phyloP scores from a whole-genome alignment of 2,113 vertebrate species.

The Callocephalon fimbriatum region DNA sequence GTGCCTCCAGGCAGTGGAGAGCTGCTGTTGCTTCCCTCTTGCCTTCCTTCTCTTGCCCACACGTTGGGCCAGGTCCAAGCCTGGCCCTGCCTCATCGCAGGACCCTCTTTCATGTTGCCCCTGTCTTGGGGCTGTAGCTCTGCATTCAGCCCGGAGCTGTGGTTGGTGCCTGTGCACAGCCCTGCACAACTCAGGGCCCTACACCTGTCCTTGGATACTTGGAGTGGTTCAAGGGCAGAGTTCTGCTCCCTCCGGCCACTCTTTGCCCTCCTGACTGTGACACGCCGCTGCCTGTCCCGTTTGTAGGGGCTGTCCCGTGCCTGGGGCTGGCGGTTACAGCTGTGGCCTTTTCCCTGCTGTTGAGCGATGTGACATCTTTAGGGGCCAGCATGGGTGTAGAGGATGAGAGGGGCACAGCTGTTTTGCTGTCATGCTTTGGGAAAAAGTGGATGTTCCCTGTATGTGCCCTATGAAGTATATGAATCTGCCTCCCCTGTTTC shows the following conservation, averaged over 20 bases:
- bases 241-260: not conserved
- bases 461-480: not conserved
- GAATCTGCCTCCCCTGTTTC: not conserved
- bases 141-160: not conserved
- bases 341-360: not conserved
- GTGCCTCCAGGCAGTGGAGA: conserved; percentile 25
- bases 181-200: rapidly evolving
- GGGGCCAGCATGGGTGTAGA: not conserved
- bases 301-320: not conserved
- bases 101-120: not conserved
- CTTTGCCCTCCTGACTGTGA: not conserved
- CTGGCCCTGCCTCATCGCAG: not conserved
- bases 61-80: rapidly evolving
- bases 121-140: not conserved
- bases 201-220: not conserved
- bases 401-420: not conserved
- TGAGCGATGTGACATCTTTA: rapidly evolving
- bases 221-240: not conserved
- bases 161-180: not conserved
- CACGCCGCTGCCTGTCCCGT: not conserved
- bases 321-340: not conserved
- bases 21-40: not conserved
- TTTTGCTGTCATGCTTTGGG: not conserved
- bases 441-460: not conserved
- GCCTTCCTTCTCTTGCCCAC: not conserved